Base-by-base conservation (phyloP, 2,888 invertebrate genomes). In the Tuberolachnus salignus region DNA sequence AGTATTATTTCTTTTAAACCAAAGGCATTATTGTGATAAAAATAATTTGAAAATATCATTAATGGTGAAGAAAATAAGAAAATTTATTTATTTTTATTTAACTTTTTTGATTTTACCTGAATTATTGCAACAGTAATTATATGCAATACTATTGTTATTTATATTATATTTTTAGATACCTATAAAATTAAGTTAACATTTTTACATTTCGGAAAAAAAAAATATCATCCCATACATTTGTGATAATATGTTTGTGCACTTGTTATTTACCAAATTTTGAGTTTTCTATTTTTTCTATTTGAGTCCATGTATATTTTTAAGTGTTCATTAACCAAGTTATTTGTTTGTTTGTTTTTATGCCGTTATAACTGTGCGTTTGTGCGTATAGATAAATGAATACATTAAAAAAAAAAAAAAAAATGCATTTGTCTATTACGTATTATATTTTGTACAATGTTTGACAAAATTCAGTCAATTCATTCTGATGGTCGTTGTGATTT, bases 21-120 rank as follows among this genome's bases (percentile, higher is more conserved):
- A 78, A 78, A 78, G 78, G 78, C 57, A 78, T 75, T 66, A 75
- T 78, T 78, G 78, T 78, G 78, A 78, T 75, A 75, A 75, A 66
- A 21, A 74, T 74, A 53, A 74, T 53, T 74, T 61, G 46, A 59
- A 69, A 59, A 59, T 69, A 67, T 78, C 57, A 59, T 67, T 69
- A 49, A 69, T 42, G 34, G 49, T 44, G 51, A 67, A 51, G 46
- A 59, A 51, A 59, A 67, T 55, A 69, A 78, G 34, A 51, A 59
- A 69, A 78, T 73, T 49, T 78, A 67, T 78, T 78, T 61, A 57
- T 78, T 44, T 61, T 49, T 64, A 49, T 61, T 26, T 34, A 64
- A 64, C 64, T 23, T 71, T 63, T 73, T 73, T 63, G 34, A 61
- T 59, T 78, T 13, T 57, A 61, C 16, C 69, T 69, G 16, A 69